Base-by-base conservation (phyloP, 2,797 vertebrate genomes). In the Takifugu rubripes region DNA sequence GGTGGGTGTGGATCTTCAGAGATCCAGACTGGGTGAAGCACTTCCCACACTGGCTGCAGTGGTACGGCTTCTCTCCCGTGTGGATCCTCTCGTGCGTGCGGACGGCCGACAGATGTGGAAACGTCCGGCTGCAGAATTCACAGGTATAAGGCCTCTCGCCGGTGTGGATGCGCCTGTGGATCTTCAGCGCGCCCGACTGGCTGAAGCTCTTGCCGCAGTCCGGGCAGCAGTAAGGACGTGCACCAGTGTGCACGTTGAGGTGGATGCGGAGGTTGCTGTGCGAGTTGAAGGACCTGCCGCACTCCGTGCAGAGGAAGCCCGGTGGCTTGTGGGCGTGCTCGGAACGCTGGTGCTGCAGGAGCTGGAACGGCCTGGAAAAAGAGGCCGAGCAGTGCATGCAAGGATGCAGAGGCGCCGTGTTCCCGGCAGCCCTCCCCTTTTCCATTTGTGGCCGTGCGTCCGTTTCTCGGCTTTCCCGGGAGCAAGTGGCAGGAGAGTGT, bases 261-360 rank as follows among this genome's bases (percentile, higher is more conserved):
- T 93, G 92, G 55, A 93, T 91, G 54, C 92, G 91, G 42, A 93
- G 89, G 75, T 92, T 93, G 83, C 92, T 92, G 84, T 92, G 91
- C 0, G 92, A 92, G 84, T 93, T 92, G 70, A 93, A 93, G 24
- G 88, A 77, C 26, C 91, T 75, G 17, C 92, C 91, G 0, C 92
- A 93, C 68, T 93, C 88, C 0, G 84, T 82, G 69, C 92, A 93
- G 29, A 92, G 73, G 72, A 93, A 93, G 49, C 91, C 91, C 0
- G 86, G 44, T 0, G 76, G 59, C 61, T 92, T 92, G 47, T 89
- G 76, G 5, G 84, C 74, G 1, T 93, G 91, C 70, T 91, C 87
- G 0, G 85, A 52, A 12, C 88, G 91, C 83, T 92, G 92, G 74
- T 93, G 92, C 76, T 92, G 91, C 64, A 93, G 88, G 57, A 93